A percentile compares a stretch with the other conserved stretches of the same genome.
These are phyloP conservation scores for Parelbella ahira DNA, from an alignment of 2,888 invertebrate genomes.

Conservation along the genomic window DNA sequence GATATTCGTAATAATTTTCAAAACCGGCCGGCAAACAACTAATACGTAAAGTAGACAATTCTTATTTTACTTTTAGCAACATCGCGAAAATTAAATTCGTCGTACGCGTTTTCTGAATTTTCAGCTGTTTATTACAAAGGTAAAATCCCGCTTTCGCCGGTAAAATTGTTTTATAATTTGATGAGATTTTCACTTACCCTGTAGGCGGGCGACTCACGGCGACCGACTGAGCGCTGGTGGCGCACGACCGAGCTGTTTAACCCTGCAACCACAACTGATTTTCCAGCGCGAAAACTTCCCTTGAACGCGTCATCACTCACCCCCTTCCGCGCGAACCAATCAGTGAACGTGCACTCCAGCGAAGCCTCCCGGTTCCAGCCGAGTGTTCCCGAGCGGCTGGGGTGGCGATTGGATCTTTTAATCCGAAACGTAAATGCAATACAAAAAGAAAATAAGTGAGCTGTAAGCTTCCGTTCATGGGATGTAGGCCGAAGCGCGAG, in stretches of 20 bases:
- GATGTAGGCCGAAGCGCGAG: constrained; percentile 45
- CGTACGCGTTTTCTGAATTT: constrained; percentile 35
- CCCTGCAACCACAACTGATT: constrained; percentile 70
- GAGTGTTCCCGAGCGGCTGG: constrained; percentile 55
- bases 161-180: constrained; percentile 79
- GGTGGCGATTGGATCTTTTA: constrained; percentile 78
- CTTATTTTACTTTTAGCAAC: constrained; percentile 21
- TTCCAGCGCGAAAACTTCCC: constrained; percentile 76
- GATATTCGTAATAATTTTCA: constrained; percentile 11
- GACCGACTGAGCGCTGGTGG: constrained; percentile 47
- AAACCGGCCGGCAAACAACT: not conserved
- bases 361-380: constrained; percentile 55
- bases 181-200: constrained; percentile 74
- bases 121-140: constrained; percentile 37
- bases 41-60: constrained; percentile 16
- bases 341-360: constrained; percentile 39
- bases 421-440: constrained; percentile 78
- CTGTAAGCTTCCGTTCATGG: constrained; percentile 58
- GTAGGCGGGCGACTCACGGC: constrained; percentile 50
- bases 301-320: constrained; percentile 72
- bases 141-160: constrained; percentile 49
- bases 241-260: constrained; percentile 60
- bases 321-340: constrained; percentile 62
- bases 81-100: constrained; percentile 12
- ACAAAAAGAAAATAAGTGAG: constrained; percentile 68